Evolutionary conservation across 2,113 vertebrate species (phyloP).

Genomic region (Vanacampus margaritifer): DNA sequence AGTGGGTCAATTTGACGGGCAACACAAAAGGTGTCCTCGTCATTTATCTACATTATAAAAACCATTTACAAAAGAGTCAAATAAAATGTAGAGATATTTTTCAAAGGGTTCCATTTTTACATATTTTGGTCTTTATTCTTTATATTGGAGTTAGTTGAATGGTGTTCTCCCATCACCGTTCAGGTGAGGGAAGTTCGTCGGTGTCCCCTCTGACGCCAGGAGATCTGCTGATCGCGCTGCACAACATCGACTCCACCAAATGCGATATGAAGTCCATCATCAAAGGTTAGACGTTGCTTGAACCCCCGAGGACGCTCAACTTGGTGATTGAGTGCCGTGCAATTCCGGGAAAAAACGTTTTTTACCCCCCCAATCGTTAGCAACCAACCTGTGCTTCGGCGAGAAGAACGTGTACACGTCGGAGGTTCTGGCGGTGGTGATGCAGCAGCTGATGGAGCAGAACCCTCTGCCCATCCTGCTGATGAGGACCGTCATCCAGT

Average conservation of each 20-base stretch:
- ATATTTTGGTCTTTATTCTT: neutral
- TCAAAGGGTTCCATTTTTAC: too few relatives aligned
- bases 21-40: too few relatives aligned
- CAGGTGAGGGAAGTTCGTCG: conserved; percentile 85
- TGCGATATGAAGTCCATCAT: conserved; percentile 98
- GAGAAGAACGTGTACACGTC: conserved; percentile 93
- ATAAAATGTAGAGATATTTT: too few relatives aligned
- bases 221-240: conserved; percentile 87
- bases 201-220: conserved; percentile 89
- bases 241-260: conserved; percentile 90
- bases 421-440: conserved; percentile 92
- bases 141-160: neutral
- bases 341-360: too few relatives aligned
- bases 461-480: conserved; percentile 90
- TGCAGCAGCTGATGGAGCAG: conserved; percentile 98
- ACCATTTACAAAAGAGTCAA: too few relatives aligned
- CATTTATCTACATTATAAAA: too few relatives aligned
- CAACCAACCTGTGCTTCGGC: conserved; percentile 92
- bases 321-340: too few relatives aligned
- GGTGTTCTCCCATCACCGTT: conserved; percentile 8
- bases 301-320: neutral
- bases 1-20: too few relatives aligned
- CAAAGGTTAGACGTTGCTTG: conserved; percentile 76
- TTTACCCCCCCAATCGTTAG: too few relatives aligned
- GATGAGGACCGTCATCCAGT: conserved; percentile 96